A percentile compares a stretch with the other conserved stretches of the same genome.
phyloP scores from a whole-genome alignment of 2,888 invertebrate genomes.

The Epiperipatus broadwayi region DNA sequence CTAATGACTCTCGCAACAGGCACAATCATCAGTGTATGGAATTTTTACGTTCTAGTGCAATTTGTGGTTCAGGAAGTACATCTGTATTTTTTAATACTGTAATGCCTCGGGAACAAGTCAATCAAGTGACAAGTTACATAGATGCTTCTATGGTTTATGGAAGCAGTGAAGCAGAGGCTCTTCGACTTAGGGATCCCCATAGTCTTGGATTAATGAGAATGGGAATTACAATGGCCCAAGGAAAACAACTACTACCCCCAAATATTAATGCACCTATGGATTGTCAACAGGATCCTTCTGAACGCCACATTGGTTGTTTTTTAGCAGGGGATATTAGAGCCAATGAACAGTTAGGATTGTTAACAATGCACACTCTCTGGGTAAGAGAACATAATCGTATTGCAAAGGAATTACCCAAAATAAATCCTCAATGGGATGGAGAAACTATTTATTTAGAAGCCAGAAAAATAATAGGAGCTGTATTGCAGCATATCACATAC shows the following conservation, averaged over 20 bases:
- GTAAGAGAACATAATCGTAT: constrained; percentile 91
- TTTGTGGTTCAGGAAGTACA: constrained; percentile 91
- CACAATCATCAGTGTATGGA: constrained; percentile 94
- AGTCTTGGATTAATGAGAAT: constrained; percentile 55
- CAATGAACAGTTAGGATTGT: constrained; percentile 56
- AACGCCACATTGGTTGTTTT: constrained; percentile 78
- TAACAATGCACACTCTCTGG: constrained; percentile 40
- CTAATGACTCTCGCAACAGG: constrained; percentile 60
- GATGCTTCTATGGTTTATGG: constrained; percentile 98
- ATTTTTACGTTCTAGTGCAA: constrained; percentile 79
- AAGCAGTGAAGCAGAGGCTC: constrained; percentile 57
- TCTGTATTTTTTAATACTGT: constrained; percentile 65
- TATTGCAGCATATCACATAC: constrained; percentile 87
- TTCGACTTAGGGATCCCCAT: constrained; percentile 57
- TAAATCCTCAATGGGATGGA: constrained; percentile 87
- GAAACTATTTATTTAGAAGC: constrained; percentile 77
- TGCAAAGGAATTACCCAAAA: constrained; percentile 47
- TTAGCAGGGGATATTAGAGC: constrained; percentile 83
- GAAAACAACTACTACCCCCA: constrained; percentile 71
- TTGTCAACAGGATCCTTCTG: constrained; percentile 62
- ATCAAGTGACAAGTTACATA: constrained; percentile 81
- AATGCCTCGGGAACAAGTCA: constrained; percentile 81
- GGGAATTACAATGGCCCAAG: constrained; percentile 35
- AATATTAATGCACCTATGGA: constrained; percentile 77
- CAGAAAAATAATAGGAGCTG: constrained; percentile 64